These are phyloP conservation scores for Poeciliopsis gracilis DNA, from an alignment of 2,797 vertebrate genomes.

Conservation along the genomic window DNA sequence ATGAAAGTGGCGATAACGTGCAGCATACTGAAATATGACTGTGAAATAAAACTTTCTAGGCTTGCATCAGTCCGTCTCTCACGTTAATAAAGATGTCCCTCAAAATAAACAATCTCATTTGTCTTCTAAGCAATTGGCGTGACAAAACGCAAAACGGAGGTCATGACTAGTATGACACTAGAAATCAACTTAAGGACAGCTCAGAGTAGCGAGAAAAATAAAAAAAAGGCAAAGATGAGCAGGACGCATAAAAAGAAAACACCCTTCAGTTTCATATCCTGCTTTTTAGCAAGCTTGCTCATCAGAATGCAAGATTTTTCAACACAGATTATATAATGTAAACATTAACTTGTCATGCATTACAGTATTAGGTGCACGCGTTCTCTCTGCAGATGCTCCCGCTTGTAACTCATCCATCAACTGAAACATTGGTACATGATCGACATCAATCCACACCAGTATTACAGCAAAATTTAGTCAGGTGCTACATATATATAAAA, in stretches of 20 bases:
- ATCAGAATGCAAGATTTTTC: conserved; percentile 35
- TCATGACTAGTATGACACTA: conserved; percentile 39
- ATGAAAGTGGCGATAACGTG: conserved; percentile 33
- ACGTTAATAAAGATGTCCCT: conserved; percentile 21
- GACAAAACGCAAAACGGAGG: conserved; percentile 33
- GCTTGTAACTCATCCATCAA: conserved; percentile 61
- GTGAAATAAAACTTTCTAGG: conserved; percentile 20
- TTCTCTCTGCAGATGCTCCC: conserved; percentile 45
- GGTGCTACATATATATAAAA: conserved; percentile 78
- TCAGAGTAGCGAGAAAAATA: conserved; percentile 42
- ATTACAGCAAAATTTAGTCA: conserved; percentile 82
- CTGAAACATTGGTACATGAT: conserved; percentile 56
- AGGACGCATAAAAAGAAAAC: conserved; percentile 17
- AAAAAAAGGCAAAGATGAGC: conserved; percentile 31
- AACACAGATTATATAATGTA: conserved; percentile 58
- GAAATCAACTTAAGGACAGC: conserved; percentile 61
- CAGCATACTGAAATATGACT: conserved; percentile 28
- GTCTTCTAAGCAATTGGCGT: conserved; percentile 26
- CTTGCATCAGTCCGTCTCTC: conserved; percentile 19
- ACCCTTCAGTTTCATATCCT: conserved; percentile 30
- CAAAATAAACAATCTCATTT: conserved; percentile 36
- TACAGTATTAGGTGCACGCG: conserved; percentile 66
- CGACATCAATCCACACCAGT: conserved; percentile 63
- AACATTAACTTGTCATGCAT: conserved; percentile 67
- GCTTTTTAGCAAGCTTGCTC: conserved; percentile 43